These are phyloP conservation scores for Neoseiulus cucumeris DNA, from an alignment of 1,140 invertebrate genomes.

Conservation along the genomic window DNA sequence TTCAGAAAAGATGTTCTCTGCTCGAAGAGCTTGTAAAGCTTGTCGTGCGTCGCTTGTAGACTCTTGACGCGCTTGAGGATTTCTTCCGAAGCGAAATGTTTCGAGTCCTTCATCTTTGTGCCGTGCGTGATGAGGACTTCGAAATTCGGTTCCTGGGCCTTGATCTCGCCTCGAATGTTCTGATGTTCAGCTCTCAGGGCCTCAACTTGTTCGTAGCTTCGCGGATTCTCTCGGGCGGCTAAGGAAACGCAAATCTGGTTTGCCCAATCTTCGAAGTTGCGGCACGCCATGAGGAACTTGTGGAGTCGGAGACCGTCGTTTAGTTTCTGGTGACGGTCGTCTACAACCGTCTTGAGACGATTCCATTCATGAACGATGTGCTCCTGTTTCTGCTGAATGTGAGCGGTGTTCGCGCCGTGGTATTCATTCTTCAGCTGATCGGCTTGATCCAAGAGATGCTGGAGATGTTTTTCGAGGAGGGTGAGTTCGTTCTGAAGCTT, in stretches of 20 bases:
- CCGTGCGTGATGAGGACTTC: conserved; percentile 52
- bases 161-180: conserved; percentile 76
- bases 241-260: conserved; percentile 54
- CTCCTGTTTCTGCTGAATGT: conserved; percentile 61
- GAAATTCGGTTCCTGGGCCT: conserved; percentile 73
- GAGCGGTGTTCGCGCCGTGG: conserved; percentile 72
- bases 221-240: conserved; percentile 54
- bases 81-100: conserved; percentile 50
- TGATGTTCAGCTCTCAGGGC: conserved; percentile 71
- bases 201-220: conserved; percentile 67
- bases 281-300: conserved; percentile 55
- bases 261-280: conserved; percentile 75
- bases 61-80: conserved; percentile 10
- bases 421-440: conserved; percentile 63
- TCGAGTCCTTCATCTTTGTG: conserved; percentile 45
- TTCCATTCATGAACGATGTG: conserved; percentile 71
- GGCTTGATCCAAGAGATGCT: conserved; percentile 74
- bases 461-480: conserved; percentile 59
- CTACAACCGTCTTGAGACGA: conserved; percentile 56
- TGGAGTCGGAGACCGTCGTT: conserved; percentile 73
- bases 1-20: conserved; percentile 61
- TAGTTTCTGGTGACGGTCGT: conserved; percentile 49
- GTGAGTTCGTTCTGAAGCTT: conserved; percentile 85
- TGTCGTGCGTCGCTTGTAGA: conserved; percentile 8
- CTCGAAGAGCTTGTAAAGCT: conserved; percentile 34